Base-by-base conservation (phyloP, 2,113 vertebrate genomes). In the Ornithorhynchus anatinus region DNA sequence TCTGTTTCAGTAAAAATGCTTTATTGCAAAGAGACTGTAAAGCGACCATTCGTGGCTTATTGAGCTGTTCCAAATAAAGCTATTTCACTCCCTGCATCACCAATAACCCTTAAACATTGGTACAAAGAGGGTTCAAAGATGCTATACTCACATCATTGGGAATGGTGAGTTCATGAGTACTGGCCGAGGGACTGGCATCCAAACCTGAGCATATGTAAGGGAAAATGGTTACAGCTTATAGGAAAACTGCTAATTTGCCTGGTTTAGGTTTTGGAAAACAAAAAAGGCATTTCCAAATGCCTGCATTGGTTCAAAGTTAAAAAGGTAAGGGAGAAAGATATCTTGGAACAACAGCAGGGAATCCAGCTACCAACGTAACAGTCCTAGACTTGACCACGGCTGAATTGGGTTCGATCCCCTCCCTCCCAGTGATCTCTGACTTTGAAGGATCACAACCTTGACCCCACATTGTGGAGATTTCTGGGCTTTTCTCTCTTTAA, bases 111-210 rank as follows among this genome's bases (percentile, higher is more conserved):
- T 44, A 20, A 0, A 22, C 2, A 1, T 20, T 16, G 3, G 32
- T 48, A 13, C 4, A 56, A 56, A 66, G 77, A 86, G 14, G n/a
- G 35, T 8, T 12, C 5, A 22, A 25, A 70, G 43, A 43, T 84
- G 53, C 29, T 32, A 70, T 94, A 96, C 97, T 99, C 94, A 99
- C 97, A 94, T 99, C 97, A 91, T 98, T 98, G 90, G 97, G 97
- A 94, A 99, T 98, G 94, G 96, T 95, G 94, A 99, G 96, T 93
- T 98, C 97, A 75, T 99, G 97, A 91, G 97, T 98, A 94, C 96
- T 99, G 94, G 97, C 95, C 77, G 95, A 96, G 88, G 96, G 92
- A 92, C 92, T 96, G 93, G 96, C 93, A 85, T 98, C 97, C 97
- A 99, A 86, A 97, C 97, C 97, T 99, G 90, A 82, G 81, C 69